These are phyloP conservation scores for Kudoa iwatai DNA, from an alignment of 30 jellyfish, hydroid and myxozoan genomes.

Conservation along the genomic window DNA sequence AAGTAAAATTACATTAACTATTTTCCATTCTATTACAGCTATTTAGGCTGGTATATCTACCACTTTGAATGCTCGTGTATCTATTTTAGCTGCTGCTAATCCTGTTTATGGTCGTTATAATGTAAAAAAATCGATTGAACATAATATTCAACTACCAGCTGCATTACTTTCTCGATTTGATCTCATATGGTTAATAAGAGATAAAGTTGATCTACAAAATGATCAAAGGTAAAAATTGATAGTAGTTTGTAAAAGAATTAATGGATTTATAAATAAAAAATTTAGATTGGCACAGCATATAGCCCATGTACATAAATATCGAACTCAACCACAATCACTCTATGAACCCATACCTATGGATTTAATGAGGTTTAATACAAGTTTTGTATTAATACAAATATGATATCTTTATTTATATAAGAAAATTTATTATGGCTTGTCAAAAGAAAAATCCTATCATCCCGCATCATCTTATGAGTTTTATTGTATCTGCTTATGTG, in stretches of 20 bases:
- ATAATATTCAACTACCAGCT: constrained; percentile 85
- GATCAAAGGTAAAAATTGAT: constrained; percentile 15
- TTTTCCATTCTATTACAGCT: constrained; percentile 1
- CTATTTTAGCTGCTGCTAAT: constrained; percentile 94
- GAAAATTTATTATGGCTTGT: constrained; percentile 71
- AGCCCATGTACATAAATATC: constrained; percentile 44
- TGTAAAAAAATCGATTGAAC: constrained; percentile 76
- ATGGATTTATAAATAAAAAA: too few species aligned
- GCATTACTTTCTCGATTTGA: constrained; percentile 78
- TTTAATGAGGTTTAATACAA: constrained; percentile 13
- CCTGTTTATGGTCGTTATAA: constrained; percentile 94
- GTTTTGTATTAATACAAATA: neutral
- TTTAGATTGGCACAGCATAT: constrained; percentile 65
- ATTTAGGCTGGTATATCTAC: constrained; percentile 85
- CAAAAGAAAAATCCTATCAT: constrained; percentile 39
- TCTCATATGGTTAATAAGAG: constrained; percentile 72
- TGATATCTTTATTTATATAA: neutral
- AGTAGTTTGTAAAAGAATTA: too few species aligned
- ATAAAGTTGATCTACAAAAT: constrained; percentile 56
- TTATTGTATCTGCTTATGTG: constrained; percentile 77
- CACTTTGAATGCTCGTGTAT: constrained; percentile 82
- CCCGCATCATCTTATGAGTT: constrained; percentile 57
- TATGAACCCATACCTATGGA: constrained; percentile 45
- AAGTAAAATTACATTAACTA: constrained; percentile 4
- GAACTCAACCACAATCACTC: constrained; percentile 70